phyloP scores from a whole-genome alignment of 2,113 vertebrate genomes.

The Marcusenius ussheri region DNA sequence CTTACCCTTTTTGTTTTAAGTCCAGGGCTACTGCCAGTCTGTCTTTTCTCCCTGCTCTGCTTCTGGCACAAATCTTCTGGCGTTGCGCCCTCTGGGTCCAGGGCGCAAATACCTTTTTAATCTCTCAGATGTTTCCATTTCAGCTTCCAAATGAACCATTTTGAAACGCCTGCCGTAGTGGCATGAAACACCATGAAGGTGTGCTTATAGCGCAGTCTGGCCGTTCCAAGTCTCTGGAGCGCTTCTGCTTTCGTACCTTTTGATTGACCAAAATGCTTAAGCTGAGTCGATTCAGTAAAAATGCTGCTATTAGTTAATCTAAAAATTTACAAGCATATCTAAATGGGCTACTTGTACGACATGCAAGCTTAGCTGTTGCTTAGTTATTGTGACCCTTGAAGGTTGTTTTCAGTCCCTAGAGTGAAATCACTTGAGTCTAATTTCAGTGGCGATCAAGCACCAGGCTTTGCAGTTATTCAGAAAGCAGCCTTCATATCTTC shows the following conservation, averaged over 20 bases:
- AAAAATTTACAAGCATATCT: neutral
- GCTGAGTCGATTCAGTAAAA: neutral
- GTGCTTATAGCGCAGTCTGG: neutral
- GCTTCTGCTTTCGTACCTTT: neutral
- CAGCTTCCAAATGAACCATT: neutral
- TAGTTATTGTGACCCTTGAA: slow-evolving; percentile 14
- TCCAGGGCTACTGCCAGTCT: neutral
- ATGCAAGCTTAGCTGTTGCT: slow-evolving; percentile 11
- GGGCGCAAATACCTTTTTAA: slow-evolving; percentile 2
- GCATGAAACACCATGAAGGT: neutral
- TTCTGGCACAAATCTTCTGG: neutral
- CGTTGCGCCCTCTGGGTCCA: neutral
- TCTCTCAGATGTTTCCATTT: neutral
- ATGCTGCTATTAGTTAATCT: neutral
- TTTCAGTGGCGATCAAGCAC: neutral
- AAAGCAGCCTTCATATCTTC: neutral
- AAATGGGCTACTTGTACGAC: neutral
- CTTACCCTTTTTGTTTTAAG: neutral
- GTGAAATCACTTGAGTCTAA: neutral
- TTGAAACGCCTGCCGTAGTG: neutral
- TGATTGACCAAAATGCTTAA: neutral
- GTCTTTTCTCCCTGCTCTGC: neutral
- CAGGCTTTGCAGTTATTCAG: neutral
- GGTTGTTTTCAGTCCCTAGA: slow-evolving; percentile 9
- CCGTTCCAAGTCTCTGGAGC: neutral